Conservation (phyloP, 2,113 vertebrate species). For the Herpailurus yagouaroundi region DNA sequence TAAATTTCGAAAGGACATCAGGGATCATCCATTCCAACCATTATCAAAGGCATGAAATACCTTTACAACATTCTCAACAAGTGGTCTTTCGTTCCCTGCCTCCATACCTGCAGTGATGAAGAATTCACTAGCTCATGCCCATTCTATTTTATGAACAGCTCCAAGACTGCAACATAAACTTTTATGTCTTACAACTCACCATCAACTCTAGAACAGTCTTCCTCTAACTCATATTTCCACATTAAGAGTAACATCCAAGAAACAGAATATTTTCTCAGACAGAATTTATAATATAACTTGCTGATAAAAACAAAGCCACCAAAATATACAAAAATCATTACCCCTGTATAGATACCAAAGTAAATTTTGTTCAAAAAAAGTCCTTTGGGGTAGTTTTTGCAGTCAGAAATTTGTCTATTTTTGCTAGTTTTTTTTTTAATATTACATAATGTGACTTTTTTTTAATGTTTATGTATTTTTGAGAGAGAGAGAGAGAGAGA, state of each 20-base stretch:
- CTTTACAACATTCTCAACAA: neutral
- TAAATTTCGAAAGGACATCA: neutral
- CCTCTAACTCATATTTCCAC: neutral
- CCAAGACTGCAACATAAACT: neutral
- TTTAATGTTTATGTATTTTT: too few species aligned
- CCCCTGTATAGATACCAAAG: neutral
- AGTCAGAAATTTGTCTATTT: neutral
- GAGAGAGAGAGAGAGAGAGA: too few species aligned
- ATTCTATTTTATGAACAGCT: slow-evolving; percentile 19
- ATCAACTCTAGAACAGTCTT: neutral
- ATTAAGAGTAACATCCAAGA: neutral
- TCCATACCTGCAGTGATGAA: neutral
- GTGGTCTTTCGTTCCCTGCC: neutral
- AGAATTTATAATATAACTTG: neutral
- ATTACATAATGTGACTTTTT: neutral
- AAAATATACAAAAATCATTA: neutral
- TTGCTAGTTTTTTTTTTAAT: neutral
- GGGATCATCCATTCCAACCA: neutral
- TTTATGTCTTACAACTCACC: neutral
- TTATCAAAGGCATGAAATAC: neutral
- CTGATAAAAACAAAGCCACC: neutral
- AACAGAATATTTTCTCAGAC: neutral
- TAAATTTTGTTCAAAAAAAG: neutral
- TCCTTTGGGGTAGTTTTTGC: neutral
- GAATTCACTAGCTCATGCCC: neutral